Base-by-base conservation (phyloP, 2,113 vertebrate species). In the Burhinus oedicnemus region DNA sequence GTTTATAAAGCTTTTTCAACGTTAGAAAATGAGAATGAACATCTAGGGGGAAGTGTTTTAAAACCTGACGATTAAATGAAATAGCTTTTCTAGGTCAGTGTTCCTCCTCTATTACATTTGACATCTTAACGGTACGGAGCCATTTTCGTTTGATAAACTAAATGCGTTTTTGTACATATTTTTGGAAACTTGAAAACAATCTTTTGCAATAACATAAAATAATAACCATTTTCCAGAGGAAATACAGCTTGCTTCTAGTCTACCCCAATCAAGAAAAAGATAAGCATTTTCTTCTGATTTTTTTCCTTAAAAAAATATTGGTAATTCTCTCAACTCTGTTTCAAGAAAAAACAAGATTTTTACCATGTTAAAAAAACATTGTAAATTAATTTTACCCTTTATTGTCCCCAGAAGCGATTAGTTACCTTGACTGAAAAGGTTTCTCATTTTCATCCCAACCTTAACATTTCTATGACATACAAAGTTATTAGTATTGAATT, bases 401-500 rank as follows among this genome's bases (percentile, higher is more conserved):
- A 97, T 97, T 97, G 91, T 98, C 85, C 98, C 97, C 98, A 97
- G 97, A 98, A 99, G 98, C 40, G 4, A 96, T 98, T 98, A 94
- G 97, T 98, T 98, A 98, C 98, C 97, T 98, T 98, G 97, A 92
- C 94, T 97, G 87, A 98, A 97, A 98, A 97, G 97, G 94, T 94
- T 97, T 97, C 97, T 97, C 95, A 83, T 98, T 98, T 98, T 98
- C 97, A 98, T 97, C 97, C 96, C 85, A 97, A 97, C 97, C 93
- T 98, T 98, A 98, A 98, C 98, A 98, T 98, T 98, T 99, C 98
- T 98, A 88, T 98, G 98, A 98, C 99, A 98, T 98, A 98, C 96
- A 97, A 96, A 98, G 97, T 98, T 98, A 98, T 98, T 98, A 98
- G 98, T 97, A 98, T 96, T 98, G 98, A 99, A 99, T 99, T 99